Base-by-base conservation (phyloP, 2,113 vertebrate species). In the Megatriorchis doriae region DNA sequence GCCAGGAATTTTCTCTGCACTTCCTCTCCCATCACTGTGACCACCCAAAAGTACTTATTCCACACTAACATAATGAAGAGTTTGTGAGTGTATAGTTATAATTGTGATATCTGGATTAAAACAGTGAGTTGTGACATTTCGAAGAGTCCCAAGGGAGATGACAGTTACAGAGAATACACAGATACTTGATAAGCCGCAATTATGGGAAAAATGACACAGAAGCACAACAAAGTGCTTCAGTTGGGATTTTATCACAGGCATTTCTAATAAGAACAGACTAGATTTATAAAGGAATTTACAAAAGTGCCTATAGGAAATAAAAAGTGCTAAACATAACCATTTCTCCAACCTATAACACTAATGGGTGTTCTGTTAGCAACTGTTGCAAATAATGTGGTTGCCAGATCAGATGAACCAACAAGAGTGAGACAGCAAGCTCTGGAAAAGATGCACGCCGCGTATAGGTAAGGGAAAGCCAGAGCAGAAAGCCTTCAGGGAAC, bases 21-120 rank as follows among this genome's bases (percentile, higher is more conserved):
- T 90, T 96, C 93, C 81, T 96, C 93, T 96, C 89, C 94, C 87
- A 91, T 66, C 85, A 86, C 58, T 94, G 79, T 83, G 87, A 93
- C 90, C 50, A 71, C 31, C 19, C 53, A 27, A 34, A 93, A 96
- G 55, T 34, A 62, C 81, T 96, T 88, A 75, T 59, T 88, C 45
- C 72, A 77, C 67, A 43, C 23, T 16, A 87, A 82, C 8, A 68
- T 93, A 86, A 90, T 78, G 38, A 95, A 91, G 73, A 62, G 36
- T 73, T 91, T 62, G 62, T 88, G 87, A 84, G 74, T 77, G 42
- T 75, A 38, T 16, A 82, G 38, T 71, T 94, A 17, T 38, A 93
- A 95, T 70, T 87, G 86, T 8, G 8, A 81, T 73, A 81, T 90
- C 84, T 59, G 62, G 70, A 74, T 90, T 68, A 66, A 93, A 93